Percentiles rank a stretch among this genome's conserved stretches.
Evolutionary conservation across 2,888 invertebrate genomes (phyloP).

Genomic region (Trypoxylon attenuatum): DNA sequence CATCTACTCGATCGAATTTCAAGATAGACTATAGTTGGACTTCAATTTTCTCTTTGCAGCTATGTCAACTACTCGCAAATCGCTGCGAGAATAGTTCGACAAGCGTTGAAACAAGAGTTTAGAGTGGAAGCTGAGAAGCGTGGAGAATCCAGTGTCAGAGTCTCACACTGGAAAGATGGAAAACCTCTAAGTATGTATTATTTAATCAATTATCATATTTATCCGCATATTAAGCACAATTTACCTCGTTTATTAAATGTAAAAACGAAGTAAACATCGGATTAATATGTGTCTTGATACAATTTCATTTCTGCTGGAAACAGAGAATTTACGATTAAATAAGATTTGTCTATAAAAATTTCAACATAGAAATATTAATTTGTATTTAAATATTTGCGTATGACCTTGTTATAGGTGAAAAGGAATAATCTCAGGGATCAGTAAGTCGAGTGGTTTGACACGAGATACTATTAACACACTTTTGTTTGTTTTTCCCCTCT

Average conservation of each 20-base stretch:
- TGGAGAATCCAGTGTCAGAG: slow-evolving; percentile 84
- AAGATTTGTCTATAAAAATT: slow-evolving; percentile 2
- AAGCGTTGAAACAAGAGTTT: slow-evolving; percentile 86
- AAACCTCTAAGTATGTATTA: slow-evolving; percentile 86
- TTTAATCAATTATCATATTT: neutral
- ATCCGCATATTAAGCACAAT: neutral
- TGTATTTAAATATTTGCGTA: neutral
- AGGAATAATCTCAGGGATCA: slow-evolving; percentile 40
- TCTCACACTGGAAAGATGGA: slow-evolving; percentile 93
- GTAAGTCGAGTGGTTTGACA: slow-evolving; percentile 44
- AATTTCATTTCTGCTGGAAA: neutral
- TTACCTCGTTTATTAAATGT: neutral
- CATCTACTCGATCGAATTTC: too few species aligned
- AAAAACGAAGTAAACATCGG: too few species aligned
- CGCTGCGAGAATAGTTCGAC: slow-evolving; percentile 88
- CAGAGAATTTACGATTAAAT: neutral
- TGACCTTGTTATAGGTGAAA: slow-evolving; percentile 64
- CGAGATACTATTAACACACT: neutral
- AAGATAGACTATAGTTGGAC: too few species aligned
- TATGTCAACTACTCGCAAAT: slow-evolving; percentile 98
- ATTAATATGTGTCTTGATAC: neutral
- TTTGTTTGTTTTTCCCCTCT: neutral
- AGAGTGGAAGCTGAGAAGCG: slow-evolving; percentile 85
- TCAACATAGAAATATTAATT: slow-evolving; percentile 3
- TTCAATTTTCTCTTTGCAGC: slow-evolving; percentile 78